phyloP scores from a whole-genome alignment of 2,888 invertebrate species.

The Salticus scenicus region DNA sequence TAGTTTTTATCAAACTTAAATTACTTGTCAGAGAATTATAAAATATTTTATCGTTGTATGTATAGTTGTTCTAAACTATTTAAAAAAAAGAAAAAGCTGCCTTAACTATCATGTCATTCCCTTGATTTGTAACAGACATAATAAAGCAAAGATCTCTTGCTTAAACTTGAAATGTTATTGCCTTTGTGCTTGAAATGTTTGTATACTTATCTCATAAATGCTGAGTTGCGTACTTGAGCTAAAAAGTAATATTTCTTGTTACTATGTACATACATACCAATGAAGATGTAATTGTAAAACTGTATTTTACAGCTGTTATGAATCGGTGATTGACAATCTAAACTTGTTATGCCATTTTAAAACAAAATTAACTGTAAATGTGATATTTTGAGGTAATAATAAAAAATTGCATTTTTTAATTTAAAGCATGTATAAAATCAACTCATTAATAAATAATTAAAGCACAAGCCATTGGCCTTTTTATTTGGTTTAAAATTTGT shows the following conservation, averaged over 20 bases:
- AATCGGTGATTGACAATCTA: constrained; percentile 32
- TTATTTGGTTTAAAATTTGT: too few relatives aligned
- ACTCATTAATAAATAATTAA: too few relatives aligned
- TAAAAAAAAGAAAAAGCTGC: too few relatives aligned
- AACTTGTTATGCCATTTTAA: background rate
- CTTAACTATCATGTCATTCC: background rate
- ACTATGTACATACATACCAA: constrained; percentile 41
- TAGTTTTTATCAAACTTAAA: background rate
- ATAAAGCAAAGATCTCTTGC: background rate
- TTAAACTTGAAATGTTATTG: constrained; percentile 6
- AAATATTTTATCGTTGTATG: too few relatives aligned
- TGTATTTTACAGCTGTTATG: background rate
- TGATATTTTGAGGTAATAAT: too few relatives aligned
- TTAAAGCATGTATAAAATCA: too few relatives aligned
- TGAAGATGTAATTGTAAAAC: constrained; percentile 12
- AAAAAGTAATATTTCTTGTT: constrained; percentile 23
- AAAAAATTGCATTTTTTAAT: too few relatives aligned
- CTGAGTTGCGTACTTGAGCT: constrained; percentile 20
- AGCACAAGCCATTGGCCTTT: too few relatives aligned
- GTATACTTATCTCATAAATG: constrained; percentile 5
- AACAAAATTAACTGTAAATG: too few relatives aligned
- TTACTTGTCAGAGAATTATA: background rate
- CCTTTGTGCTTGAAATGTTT: constrained; percentile 15
- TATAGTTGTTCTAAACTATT: background rate
- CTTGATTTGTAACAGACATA: background rate